Evolutionary conservation across 2,113 vertebrate species (phyloP).

Genomic region (Bufo gargarizans): DNA sequence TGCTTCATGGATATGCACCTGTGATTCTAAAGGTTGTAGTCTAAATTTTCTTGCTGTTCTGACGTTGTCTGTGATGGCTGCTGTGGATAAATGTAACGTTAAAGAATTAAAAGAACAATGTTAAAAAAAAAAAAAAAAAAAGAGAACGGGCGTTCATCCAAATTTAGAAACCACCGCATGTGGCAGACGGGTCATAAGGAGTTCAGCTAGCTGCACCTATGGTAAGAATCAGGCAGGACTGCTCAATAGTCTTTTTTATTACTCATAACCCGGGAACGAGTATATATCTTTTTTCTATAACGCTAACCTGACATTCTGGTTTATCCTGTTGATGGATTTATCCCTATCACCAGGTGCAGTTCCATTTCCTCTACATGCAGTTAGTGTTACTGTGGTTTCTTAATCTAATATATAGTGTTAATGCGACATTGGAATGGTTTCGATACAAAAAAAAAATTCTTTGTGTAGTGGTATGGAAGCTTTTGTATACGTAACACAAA

Average conservation of each 20-base stretch:
- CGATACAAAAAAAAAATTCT: too few relatives aligned
- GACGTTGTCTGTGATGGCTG: neutral
- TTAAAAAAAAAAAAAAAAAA: neutral
- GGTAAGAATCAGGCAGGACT: conserved; percentile 37
- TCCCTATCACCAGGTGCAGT: conserved; percentile 13
- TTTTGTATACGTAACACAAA: neutral
- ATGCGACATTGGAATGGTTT: neutral
- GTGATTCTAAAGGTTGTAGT: too few relatives aligned
- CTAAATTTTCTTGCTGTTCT: too few relatives aligned
- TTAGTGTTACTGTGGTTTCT: neutral
- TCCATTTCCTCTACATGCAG: conserved; percentile 5
- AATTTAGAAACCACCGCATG: conserved; percentile 9
- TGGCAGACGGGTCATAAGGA: conserved; percentile 30
- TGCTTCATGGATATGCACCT: too few relatives aligned
- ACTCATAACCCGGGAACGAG: conserved; percentile 46
- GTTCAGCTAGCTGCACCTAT: conserved; percentile 54
- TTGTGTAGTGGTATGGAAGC: neutral
- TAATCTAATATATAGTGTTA: neutral
- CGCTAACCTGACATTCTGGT: conserved; percentile 48
- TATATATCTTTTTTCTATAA: conserved; percentile 50
- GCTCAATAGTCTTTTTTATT: conserved; percentile 49
- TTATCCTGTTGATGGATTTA: conserved; percentile 45
- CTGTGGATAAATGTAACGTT: neutral
- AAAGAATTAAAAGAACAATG: neutral
- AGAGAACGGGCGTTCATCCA: conserved; percentile 24